Evolutionary conservation across 92 coral and sea anemone species (phyloP).

Genomic region (Epizoanthus rinbou): DNA sequence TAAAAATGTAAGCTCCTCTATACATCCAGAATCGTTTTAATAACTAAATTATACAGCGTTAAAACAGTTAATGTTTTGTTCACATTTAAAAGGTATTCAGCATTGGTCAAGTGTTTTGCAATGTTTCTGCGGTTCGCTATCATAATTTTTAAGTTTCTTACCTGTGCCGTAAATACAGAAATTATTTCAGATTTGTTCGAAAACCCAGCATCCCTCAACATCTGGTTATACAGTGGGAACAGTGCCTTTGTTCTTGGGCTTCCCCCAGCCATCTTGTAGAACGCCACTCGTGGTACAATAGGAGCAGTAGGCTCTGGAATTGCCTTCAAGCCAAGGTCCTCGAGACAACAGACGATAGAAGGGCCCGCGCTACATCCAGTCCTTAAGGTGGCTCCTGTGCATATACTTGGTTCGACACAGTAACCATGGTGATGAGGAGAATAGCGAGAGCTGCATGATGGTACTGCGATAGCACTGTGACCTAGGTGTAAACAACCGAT

Average conservation of each 20-base stretch:
- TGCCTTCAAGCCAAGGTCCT: slow-evolving; percentile 40
- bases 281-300: slow-evolving; percentile 34
- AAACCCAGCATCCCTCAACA: slow-evolving; percentile 59
- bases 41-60: too few species aligned
- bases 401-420: slow-evolving; percentile 45
- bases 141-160: background rate
- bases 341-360: slow-evolving; percentile 56
- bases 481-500: background rate
- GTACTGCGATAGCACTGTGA: background rate
- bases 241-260: slow-evolving; percentile 55
- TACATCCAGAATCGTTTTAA: too few species aligned
- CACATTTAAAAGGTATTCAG: too few species aligned
- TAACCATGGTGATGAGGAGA: slow-evolving; percentile 47
- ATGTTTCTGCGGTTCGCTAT: too few species aligned
- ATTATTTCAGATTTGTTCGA: slow-evolving; percentile 29
- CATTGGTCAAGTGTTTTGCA: too few species aligned
- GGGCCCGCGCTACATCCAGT: slow-evolving; percentile 42
- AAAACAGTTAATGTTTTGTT: too few species aligned
- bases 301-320: slow-evolving; percentile 21
- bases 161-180: slow-evolving; percentile 72
- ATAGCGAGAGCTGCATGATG: slow-evolving; percentile 43
- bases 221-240: slow-evolving; percentile 57
- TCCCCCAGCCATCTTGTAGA: slow-evolving; percentile 54
- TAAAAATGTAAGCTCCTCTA: too few species aligned
- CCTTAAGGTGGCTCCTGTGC: slow-evolving; percentile 72